These are phyloP conservation scores for Acrocephalus scirpaceus DNA, from an alignment of 2,797 vertebrate species.

Conservation along the genomic window DNA sequence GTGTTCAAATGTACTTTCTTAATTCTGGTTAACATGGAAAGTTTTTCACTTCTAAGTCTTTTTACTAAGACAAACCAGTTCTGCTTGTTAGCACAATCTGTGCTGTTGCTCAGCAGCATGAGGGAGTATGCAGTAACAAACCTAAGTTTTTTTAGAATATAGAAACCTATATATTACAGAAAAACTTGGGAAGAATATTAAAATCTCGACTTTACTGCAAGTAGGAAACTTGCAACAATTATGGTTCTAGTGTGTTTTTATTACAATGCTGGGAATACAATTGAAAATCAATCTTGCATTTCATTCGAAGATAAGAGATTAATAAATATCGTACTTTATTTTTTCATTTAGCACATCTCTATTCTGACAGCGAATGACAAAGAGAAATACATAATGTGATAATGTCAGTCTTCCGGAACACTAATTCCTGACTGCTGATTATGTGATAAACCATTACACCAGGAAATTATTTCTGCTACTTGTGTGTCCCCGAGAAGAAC, in stretches of 20 bases:
- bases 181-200: not conserved
- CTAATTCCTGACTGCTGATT: not conserved
- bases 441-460: not conserved
- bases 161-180: not conserved
- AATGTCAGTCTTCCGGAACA: not conserved
- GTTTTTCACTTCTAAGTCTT: not conserved
- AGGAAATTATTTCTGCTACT: not conserved
- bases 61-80: not conserved
- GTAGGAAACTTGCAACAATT: not conserved
- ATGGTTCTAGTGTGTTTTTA: not conserved
- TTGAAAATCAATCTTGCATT: not conserved
- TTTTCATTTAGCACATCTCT: conserved; percentile 81
- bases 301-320: not conserved
- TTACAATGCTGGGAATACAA: not conserved
- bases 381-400: conserved; percentile 85
- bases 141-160: not conserved
- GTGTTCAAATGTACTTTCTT: not conserved
- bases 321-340: not conserved
- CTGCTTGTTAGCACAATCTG: not conserved
- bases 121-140: not conserved
- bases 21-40: not conserved
- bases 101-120: not conserved
- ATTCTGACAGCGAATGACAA: conserved; percentile 83
- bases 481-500: not conserved
- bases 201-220: not conserved